Evolutionary conservation across 2,113 vertebrate species (phyloP).

Genomic region (Conger conger): DNA sequence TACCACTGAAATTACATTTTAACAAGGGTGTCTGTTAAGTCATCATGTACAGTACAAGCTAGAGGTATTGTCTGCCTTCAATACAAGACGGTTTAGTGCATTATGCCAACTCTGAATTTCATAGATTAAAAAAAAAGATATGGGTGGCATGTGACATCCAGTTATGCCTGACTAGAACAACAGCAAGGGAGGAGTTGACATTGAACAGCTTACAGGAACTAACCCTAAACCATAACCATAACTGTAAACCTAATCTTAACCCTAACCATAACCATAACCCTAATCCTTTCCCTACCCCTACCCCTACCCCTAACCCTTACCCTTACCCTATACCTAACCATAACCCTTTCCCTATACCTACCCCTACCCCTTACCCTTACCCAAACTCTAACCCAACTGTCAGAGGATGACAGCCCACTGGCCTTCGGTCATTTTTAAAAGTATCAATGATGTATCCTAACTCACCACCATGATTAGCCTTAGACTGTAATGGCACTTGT

Average conservation of each 20-base stretch:
- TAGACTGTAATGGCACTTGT: no score
- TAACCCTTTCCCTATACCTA: background rate
- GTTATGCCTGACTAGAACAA: no score
- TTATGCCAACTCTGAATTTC: background rate
- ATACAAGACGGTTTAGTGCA: background rate
- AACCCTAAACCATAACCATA: no score
- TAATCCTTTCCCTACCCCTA: no score
- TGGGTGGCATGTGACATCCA: no score
- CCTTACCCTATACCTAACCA: no score
- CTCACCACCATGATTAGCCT: background rate
- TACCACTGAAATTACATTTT: background rate
- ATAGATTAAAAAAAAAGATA: background rate
- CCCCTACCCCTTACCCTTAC: background rate
- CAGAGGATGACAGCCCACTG: no score
- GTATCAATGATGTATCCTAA: background rate
- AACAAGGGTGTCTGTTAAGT: background rate
- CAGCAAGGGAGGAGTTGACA: no score
- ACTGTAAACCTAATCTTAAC: background rate
- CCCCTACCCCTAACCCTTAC: background rate
- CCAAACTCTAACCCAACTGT: slow-evolving; percentile 31
- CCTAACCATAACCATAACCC: background rate
- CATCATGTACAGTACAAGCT: background rate
- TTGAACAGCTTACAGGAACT: no score
- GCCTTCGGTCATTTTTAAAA: no score
- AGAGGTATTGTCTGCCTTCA: background rate